Percentiles rank a stretch among this genome's conserved stretches.
Conservation (phyloP, 2,797 vertebrate genomes). For the Jordanella pulchra region DNA sequence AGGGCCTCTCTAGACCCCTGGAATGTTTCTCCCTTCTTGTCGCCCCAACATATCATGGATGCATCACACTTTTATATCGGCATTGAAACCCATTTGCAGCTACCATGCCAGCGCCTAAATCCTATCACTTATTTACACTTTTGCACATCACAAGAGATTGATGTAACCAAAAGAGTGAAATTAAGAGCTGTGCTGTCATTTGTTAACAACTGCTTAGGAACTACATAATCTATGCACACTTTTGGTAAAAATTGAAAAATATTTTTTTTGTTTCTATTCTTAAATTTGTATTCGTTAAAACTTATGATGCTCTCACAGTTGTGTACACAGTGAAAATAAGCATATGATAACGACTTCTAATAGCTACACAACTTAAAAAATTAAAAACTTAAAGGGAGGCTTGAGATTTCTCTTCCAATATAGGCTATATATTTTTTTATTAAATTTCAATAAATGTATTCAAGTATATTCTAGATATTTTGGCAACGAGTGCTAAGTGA, state of each 20-base stretch:
- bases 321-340: background rate
- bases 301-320: background rate
- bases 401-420: background rate
- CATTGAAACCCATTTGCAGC: background rate
- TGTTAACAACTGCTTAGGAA: constrained; percentile 61
- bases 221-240: background rate
- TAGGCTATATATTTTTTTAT: background rate
- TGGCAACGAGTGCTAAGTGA: constrained; percentile 23
- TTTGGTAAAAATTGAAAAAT: too few species aligned
- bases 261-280: too few species aligned
- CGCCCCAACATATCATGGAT: background rate
- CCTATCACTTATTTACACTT: constrained; percentile 38
- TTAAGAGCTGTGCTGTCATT: constrained; percentile 65
- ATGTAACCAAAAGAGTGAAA: constrained; percentile 51
- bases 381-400: background rate
- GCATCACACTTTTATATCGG: background rate
- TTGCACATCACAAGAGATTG: constrained; percentile 51
- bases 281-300: too few species aligned
- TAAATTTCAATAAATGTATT: constrained; percentile 11
- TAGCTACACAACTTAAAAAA: background rate
- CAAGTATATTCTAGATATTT: constrained; percentile 12
- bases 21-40: too few species aligned
- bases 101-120: constrained; percentile 36
- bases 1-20: too few species aligned
- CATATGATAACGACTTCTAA: background rate